Conservation (phyloP, 2,113 vertebrate genomes). For the Phodopus roborovskii region DNA sequence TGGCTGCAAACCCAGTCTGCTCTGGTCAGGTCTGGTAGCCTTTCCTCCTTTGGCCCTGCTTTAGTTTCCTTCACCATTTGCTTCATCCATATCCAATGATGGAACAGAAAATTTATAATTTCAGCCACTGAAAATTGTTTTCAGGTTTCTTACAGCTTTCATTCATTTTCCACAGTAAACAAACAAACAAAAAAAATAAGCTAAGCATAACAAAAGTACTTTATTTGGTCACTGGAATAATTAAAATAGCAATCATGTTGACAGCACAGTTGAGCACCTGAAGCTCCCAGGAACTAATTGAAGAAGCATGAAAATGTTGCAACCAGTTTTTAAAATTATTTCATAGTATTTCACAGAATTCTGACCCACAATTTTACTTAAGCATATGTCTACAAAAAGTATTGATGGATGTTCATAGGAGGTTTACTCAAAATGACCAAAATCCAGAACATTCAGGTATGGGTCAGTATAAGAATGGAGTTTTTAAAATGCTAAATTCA, state of each 20-base stretch:
- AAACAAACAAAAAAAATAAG: conserved; percentile 57
- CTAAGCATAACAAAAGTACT: conserved; percentile 21
- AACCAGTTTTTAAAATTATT: conserved; percentile 29
- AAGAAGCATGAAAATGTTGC: not conserved
- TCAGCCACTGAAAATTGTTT: conserved; percentile 45
- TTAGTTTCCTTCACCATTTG: not conserved
- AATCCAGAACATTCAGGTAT: not conserved
- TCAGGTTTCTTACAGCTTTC: conserved; percentile 36
- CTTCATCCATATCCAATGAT: not conserved
- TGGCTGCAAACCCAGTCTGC: not conserved
- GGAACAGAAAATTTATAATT: conserved; percentile 2
- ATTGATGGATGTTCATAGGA: not conserved
- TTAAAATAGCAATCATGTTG: not conserved
- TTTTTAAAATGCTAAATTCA: conserved; percentile 30
- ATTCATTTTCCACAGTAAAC: conserved; percentile 38
- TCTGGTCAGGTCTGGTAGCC: not conserved
- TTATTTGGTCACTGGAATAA: not conserved
- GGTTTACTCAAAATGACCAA: conserved; percentile 3
- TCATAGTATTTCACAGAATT: conserved; percentile 35
- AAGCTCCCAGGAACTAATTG: not conserved
- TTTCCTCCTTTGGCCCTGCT: not conserved
- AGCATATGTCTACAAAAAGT: not conserved
- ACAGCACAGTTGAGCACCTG: not conserved
- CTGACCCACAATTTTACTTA: conserved; percentile 13
- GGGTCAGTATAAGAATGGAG: conserved; percentile 4